A percentile compares a stretch with the other conserved stretches of the same genome.
These are phyloP conservation scores for Caenorhabditis afra DNA, from an alignment of 2,888 invertebrate species.

Conservation along the genomic window DNA sequence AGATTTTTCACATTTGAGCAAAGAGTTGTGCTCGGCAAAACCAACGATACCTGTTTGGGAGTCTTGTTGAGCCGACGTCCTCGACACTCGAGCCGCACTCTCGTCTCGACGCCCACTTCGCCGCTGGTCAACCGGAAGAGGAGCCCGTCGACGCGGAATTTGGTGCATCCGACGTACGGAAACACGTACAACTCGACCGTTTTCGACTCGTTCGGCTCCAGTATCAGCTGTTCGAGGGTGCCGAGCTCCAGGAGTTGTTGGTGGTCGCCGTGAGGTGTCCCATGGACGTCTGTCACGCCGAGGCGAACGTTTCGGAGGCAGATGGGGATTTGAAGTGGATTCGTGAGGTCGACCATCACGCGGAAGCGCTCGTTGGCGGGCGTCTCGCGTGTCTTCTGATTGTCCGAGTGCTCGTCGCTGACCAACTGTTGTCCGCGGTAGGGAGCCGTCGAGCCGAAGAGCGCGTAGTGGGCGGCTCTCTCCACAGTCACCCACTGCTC, in stretches of 20 bases:
- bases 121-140: slow-evolving; percentile 45
- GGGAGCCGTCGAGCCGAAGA: slow-evolving; percentile 58
- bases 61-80: slow-evolving; percentile 70
- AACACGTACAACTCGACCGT: slow-evolving; percentile 57
- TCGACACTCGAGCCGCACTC: slow-evolving; percentile 53
- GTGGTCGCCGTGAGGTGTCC: not conserved
- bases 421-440: slow-evolving; percentile 66
- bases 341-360: slow-evolving; percentile 66
- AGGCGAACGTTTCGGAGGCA: slow-evolving; percentile 64
- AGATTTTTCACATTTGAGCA: too few species aligned
- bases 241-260: slow-evolving; percentile 24
- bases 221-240: slow-evolving; percentile 18
- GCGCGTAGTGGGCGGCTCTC: slow-evolving; percentile 68
- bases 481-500: slow-evolving; percentile 69
- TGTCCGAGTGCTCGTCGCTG: slow-evolving; percentile 68
- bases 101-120: slow-evolving; percentile 23
- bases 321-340: slow-evolving; percentile 69
- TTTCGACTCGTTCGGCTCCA: slow-evolving; percentile 40
- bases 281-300: slow-evolving; percentile 36
- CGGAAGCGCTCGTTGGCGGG: slow-evolving; percentile 72
- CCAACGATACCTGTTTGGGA: slow-evolving; percentile 58
- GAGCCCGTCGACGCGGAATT: slow-evolving; percentile 43
- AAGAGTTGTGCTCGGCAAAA: too few species aligned
- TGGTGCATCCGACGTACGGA: slow-evolving; percentile 37
- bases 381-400: slow-evolving; percentile 67